Evolutionary conservation across 2,113 vertebrate species (phyloP).

Genomic region (Picathartes gymnocephalus): DNA sequence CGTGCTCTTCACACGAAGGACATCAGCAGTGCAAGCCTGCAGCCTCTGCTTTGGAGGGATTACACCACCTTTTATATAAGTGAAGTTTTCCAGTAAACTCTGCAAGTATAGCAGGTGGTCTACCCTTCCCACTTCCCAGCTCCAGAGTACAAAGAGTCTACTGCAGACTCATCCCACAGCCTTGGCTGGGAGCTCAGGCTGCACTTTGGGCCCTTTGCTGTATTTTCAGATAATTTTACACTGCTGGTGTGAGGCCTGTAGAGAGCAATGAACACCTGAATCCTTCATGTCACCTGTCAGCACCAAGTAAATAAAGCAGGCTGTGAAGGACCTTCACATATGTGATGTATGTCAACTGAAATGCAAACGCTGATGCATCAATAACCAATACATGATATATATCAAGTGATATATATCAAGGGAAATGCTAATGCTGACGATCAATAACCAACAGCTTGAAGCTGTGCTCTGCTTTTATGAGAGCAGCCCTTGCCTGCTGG

Average conservation of each 20-base stretch:
- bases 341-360: not conserved
- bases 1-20: accelerated
- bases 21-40: not conserved
- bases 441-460: not conserved
- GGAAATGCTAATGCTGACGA: accelerated
- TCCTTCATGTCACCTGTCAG: not conserved
- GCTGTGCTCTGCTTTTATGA: not conserved
- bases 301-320: not conserved
- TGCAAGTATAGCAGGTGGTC: not conserved
- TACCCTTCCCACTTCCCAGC: not conserved
- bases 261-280: not conserved
- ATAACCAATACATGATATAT: not conserved
- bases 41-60: not conserved
- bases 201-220: not conserved
- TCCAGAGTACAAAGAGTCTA: not conserved
- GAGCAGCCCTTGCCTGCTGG: not conserved
- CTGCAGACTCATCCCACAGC: not conserved
- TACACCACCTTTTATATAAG: accelerated
- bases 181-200: not conserved
- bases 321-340: not conserved
- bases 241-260: not conserved
- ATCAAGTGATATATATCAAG: not conserved
- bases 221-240: not conserved
- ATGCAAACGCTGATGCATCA: not conserved
- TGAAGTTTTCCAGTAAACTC: not conserved